Conservation (phyloP, 2,113 vertebrate genomes). For the Mesoclemmys tuberculata region DNA sequence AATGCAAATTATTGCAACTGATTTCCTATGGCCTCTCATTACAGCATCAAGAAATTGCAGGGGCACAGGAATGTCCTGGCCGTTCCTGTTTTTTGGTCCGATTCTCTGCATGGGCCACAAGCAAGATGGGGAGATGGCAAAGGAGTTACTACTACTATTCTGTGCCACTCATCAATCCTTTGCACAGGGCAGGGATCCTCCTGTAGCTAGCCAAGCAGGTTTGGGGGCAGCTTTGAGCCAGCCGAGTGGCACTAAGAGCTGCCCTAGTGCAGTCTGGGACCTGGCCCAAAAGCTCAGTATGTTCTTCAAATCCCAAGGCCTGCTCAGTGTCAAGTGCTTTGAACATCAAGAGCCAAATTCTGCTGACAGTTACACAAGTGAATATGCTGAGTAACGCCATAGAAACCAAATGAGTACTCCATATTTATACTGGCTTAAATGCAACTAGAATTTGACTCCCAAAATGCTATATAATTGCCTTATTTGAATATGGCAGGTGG, state of each 20-base stretch:
- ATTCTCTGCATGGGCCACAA: neutral
- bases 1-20: neutral
- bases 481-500: neutral
- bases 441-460: neutral
- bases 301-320: neutral
- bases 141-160: neutral
- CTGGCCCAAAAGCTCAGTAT: neutral
- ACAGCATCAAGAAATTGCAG: neutral
- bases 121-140: neutral
- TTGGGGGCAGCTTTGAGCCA: no score
- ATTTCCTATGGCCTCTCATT: neutral
- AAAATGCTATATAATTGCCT: neutral
- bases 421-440: neutral
- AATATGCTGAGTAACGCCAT: neutral
- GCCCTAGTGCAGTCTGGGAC: neutral
- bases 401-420: neutral
- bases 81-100: neutral
- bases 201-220: neutral
- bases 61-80: neutral
- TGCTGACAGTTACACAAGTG: neutral
- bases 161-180: neutral
- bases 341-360: neutral
- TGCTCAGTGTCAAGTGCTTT: neutral
- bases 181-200: neutral
- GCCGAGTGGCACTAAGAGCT: neutral